A percentile compares a stretch with the other conserved stretches of the same genome.
Evolutionary conservation across 2,797 vertebrate species (phyloP).

Genomic region (Scolopax bukidnonensis): DNA sequence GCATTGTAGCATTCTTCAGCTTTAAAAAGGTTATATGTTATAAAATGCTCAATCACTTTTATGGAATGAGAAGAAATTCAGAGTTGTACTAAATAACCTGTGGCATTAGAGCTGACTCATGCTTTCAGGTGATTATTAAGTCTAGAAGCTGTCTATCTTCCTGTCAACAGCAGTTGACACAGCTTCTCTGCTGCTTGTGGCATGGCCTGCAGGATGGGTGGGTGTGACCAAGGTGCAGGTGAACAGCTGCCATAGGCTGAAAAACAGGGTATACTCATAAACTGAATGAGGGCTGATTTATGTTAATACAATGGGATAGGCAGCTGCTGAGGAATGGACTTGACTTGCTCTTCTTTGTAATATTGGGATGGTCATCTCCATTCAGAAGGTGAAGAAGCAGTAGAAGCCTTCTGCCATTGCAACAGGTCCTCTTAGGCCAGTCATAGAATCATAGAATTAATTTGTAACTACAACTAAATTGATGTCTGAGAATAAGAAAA

Average conservation of each 20-base stretch:
- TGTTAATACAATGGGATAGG: neutral
- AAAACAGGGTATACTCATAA: neutral
- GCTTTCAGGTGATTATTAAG: neutral
- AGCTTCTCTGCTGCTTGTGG: neutral
- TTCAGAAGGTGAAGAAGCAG: neutral
- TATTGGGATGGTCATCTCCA: rapidly evolving
- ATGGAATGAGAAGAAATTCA: neutral
- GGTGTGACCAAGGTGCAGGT: neutral
- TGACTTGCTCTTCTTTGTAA: neutral
- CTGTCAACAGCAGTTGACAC: neutral
- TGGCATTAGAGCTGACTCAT: neutral
- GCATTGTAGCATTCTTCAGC: neutral
- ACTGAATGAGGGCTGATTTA: neutral
- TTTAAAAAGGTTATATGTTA: neutral
- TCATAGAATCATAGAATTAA: neutral
- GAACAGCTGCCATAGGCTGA: neutral
- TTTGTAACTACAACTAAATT: neutral
- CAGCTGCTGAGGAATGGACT: neutral
- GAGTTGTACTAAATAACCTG: neutral
- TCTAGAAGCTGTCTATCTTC: neutral
- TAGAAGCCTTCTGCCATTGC: neutral
- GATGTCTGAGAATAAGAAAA: neutral
- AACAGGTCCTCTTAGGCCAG: neutral
- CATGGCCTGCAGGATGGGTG: neutral
- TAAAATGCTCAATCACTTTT: neutral